phyloP scores from a whole-genome alignment of 2,113 vertebrate genomes.

The Serinus canaria region DNA sequence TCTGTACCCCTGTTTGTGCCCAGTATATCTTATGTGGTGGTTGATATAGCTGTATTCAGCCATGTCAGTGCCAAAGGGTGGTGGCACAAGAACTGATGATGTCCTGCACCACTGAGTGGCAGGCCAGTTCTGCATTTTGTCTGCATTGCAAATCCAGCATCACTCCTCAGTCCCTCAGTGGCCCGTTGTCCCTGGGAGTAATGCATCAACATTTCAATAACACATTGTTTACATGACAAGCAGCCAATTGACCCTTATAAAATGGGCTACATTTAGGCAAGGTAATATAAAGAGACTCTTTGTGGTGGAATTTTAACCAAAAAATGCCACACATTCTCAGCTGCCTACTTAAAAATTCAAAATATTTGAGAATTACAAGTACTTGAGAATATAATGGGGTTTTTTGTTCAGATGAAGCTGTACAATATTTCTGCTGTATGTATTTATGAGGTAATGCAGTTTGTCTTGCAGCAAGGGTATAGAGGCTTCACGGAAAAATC shows the following conservation, averaged over 20 bases:
- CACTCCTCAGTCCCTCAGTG: not conserved
- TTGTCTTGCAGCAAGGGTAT: not conserved
- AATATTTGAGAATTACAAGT: conserved; percentile 1
- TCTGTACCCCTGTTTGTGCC: not conserved
- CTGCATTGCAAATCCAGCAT: not conserved
- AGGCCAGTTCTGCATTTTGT: not conserved
- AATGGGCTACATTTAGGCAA: conserved; percentile 1
- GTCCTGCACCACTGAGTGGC: not conserved
- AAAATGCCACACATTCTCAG: not conserved
- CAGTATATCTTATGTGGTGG: not conserved
- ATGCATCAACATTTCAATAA: not conserved
- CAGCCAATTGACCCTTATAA: conserved; percentile 4
- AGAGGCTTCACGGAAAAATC: not conserved
- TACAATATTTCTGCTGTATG: not conserved
- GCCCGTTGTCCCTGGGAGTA: not conserved
- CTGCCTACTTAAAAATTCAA: not conserved
- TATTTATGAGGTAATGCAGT: not conserved
- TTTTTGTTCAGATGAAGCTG: not conserved
- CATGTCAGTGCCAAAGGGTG: not conserved
- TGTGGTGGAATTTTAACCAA: not conserved
- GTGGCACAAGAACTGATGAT: not conserved
- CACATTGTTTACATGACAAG: not conserved
- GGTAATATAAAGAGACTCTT: not conserved
- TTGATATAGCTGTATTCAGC: not conserved
- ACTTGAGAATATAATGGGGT: not conserved